phyloP scores from a whole-genome alignment of 2,888 invertebrate species.

The Parascotia fuliginaria region DNA sequence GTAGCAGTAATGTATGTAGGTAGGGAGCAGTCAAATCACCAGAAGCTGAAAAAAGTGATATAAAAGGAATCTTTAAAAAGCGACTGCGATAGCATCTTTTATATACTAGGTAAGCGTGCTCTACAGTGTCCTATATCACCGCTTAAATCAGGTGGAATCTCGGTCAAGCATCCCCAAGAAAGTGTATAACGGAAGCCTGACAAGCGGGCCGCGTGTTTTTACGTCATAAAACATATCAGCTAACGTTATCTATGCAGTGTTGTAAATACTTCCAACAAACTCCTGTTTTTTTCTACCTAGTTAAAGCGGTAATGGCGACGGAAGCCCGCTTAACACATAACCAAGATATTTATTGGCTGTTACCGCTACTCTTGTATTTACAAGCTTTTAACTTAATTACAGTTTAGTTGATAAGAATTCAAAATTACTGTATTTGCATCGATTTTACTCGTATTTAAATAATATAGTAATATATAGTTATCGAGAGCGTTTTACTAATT shows the following conservation, averaged over 20 bases:
- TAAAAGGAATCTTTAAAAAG: too few relatives aligned
- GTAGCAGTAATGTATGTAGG: too few relatives aligned
- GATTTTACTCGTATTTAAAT: not conserved
- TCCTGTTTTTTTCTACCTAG: conserved; percentile 32
- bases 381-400: conserved; percentile 39
- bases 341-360: conserved; percentile 26
- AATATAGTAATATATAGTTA: not conserved
- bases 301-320: conserved; percentile 39
- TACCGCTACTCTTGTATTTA: conserved; percentile 25
- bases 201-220: conserved; percentile 26
- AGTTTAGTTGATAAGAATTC: conserved; percentile 12
- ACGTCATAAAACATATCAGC: conserved; percentile 30
- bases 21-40: too few relatives aligned
- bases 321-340: conserved; percentile 44
- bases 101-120: too few relatives aligned
- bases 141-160: too few relatives aligned
- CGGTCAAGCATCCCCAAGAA: too few relatives aligned
- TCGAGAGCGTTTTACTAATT: not conserved
- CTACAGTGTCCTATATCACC: too few relatives aligned
- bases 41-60: too few relatives aligned
- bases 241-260: conserved; percentile 36
- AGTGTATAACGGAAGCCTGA: conserved; percentile 37
- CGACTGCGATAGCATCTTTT: too few relatives aligned
- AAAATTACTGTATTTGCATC: not conserved
- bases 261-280: conserved; percentile 25